These are phyloP conservation scores for Goniozus legneri DNA, from an alignment of 1,140 invertebrate species.

Conservation along the genomic window DNA sequence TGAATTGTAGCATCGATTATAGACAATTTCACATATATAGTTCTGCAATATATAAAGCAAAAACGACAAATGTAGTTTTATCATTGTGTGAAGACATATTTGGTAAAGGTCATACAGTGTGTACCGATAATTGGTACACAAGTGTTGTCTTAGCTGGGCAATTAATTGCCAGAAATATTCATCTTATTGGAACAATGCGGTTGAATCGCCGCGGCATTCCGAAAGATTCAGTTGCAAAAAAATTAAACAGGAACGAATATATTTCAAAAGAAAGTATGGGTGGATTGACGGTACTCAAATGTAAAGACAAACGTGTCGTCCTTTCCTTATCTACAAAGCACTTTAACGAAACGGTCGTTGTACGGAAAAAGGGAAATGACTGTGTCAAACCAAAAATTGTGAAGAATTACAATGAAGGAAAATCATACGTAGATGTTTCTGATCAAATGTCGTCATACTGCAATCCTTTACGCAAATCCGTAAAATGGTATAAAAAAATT, in stretches of 20 bases:
- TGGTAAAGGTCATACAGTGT: conserved; percentile 29
- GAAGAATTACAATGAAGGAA: conserved; percentile 40
- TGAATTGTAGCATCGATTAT: neutral
- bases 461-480: conserved; percentile 28
- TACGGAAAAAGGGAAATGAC: neutral
- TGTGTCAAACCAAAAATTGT: conserved; percentile 31
- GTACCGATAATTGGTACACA: conserved; percentile 22
- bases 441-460: neutral
- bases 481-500: conserved; percentile 43
- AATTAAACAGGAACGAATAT: conserved; percentile 41
- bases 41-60: neutral
- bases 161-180: conserved; percentile 1
- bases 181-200: conserved; percentile 16
- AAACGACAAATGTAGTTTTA: conserved; percentile 20
- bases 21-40: neutral
- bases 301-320: conserved; percentile 45
- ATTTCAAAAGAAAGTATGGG: conserved; percentile 35
- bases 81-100: conserved; percentile 22
- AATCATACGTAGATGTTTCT: conserved; percentile 30
- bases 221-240: conserved; percentile 27
- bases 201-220: conserved; percentile 17
- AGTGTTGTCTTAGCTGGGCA: conserved; percentile 3
- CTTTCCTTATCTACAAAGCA: conserved; percentile 43
- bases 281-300: conserved; percentile 46
- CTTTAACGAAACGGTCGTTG: conserved; percentile 18